Conservation (phyloP, 2,113 vertebrate species). For the Alligator sinensis region DNA sequence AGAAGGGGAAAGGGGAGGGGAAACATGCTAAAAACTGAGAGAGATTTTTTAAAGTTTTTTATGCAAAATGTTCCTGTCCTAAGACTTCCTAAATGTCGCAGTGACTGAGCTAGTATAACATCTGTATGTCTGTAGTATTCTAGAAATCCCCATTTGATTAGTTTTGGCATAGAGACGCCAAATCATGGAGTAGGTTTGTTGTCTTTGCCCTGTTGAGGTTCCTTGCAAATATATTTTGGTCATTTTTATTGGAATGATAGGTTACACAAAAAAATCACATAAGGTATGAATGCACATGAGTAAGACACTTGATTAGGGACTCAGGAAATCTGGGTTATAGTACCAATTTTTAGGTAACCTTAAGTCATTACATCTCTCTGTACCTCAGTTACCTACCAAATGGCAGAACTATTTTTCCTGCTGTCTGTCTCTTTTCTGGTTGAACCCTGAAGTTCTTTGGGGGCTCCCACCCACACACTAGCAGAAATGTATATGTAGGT, state of each 20-base stretch:
- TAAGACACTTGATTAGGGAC: not conserved
- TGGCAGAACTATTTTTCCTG: slow-evolving; percentile 25
- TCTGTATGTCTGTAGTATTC: not conserved
- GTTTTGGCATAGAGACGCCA: slow-evolving; percentile 31
- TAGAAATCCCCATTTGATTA: slow-evolving; percentile 34
- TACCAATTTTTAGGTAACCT: not conserved
- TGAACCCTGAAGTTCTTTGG: slow-evolving; percentile 18
- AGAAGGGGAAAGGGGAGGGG: slow-evolving; percentile 55
- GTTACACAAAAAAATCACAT: not conserved
- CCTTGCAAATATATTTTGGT: slow-evolving; percentile 53
- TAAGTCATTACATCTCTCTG: slow-evolving; percentile 18
- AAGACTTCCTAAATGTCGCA: slow-evolving; percentile 44
- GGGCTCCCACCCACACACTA: not conserved
- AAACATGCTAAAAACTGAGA: slow-evolving; percentile 61
- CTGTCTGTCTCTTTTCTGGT: not conserved
- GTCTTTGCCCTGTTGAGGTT: slow-evolving; percentile 6
- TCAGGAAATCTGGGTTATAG: not conserved
- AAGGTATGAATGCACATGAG: not conserved
- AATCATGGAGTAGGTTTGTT: slow-evolving; percentile 40
- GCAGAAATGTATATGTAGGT: not conserved
- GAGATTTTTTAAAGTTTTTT: slow-evolving; percentile 65
- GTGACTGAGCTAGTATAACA: slow-evolving; percentile 43
- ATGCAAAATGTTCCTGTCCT: slow-evolving; percentile 74
- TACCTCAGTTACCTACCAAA: slow-evolving; percentile 48
- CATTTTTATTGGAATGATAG: slow-evolving; percentile 30